These are phyloP conservation scores for Microtus ochrogaster DNA, from an alignment of 2,113 vertebrate species.

Conservation along the genomic window DNA sequence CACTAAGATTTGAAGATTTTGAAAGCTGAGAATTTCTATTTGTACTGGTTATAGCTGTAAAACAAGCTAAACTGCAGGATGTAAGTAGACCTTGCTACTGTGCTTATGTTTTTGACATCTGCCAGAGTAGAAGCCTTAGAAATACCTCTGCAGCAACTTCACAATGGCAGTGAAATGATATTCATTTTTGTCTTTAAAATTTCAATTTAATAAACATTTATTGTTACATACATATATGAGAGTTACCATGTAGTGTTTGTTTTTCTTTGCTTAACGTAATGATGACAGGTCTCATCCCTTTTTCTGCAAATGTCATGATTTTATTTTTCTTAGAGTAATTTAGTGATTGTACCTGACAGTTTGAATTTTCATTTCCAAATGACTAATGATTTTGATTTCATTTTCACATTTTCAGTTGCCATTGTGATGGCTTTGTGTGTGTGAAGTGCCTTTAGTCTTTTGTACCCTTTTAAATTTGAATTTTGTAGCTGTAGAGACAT, in stretches of 20 bases:
- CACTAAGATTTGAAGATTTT: slow-evolving; percentile 37
- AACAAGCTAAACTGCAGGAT: background rate
- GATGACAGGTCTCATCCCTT: background rate
- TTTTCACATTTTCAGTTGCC: slow-evolving; percentile 7
- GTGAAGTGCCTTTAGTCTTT: slow-evolving; percentile 1
- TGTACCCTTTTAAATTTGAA: background rate
- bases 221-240: background rate
- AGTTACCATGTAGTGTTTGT: background rate
- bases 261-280: background rate
- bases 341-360: slow-evolving; percentile 11
- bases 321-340: slow-evolving; percentile 32
- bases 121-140: background rate
- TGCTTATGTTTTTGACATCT: slow-evolving; percentile 54
- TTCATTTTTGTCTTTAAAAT: slow-evolving; percentile 37
- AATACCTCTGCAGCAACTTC: slow-evolving; percentile 5
- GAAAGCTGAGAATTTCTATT: background rate
- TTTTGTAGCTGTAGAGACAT: background rate
- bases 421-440: background rate
- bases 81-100: background rate
- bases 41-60: slow-evolving; percentile 20
- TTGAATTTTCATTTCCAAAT: slow-evolving; percentile 51
- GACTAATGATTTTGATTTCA: slow-evolving; percentile 17
- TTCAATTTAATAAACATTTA: slow-evolving; percentile 33
- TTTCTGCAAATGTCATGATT: background rate
- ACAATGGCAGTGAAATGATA: background rate